A percentile compares a stretch with the other conserved stretches of the same genome.
These are phyloP conservation scores for Selene dorsalis DNA, from an alignment of 2,797 vertebrate species.

Conservation along the genomic window DNA sequence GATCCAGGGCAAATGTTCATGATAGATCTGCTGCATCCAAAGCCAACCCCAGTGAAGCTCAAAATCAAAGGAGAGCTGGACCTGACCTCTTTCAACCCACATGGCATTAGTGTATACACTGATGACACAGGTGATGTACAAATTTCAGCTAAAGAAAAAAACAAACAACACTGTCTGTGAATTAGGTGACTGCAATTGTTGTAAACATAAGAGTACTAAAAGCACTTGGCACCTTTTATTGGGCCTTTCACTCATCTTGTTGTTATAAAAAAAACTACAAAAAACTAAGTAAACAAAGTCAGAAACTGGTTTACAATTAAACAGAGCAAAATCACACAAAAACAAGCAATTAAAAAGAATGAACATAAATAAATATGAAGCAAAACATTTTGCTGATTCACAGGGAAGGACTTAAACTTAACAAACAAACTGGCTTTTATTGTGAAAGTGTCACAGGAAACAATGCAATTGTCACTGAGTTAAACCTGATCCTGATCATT, in stretches of 20 bases:
- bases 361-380: no score
- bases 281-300: no score
- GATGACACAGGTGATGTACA: slow-evolving; percentile 81
- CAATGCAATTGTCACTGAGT: neutral
- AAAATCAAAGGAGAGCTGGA: slow-evolving; percentile 86
- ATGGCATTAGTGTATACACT: slow-evolving; percentile 88
- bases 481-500: neutral
- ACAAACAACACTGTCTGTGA: neutral
- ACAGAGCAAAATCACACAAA: neutral
- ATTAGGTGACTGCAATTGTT: neutral
- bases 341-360: neutral
- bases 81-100: slow-evolving; percentile 87
- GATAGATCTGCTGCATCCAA: slow-evolving; percentile 85
- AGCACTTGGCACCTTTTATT: neutral
- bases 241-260: no score
- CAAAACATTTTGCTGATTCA: no score
- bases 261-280: no score
- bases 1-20: slow-evolving; percentile 87
- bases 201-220: neutral
- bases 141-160: neutral
- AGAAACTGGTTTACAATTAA: no score
- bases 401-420: no score
- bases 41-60: slow-evolving; percentile 79
- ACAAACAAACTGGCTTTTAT: neutral
- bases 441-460: slow-evolving; percentile 9